A percentile compares a stretch with the other conserved stretches of the same genome.
phyloP scores from a whole-genome alignment of 2,888 invertebrate genomes.

The Mythimna ferrago region DNA sequence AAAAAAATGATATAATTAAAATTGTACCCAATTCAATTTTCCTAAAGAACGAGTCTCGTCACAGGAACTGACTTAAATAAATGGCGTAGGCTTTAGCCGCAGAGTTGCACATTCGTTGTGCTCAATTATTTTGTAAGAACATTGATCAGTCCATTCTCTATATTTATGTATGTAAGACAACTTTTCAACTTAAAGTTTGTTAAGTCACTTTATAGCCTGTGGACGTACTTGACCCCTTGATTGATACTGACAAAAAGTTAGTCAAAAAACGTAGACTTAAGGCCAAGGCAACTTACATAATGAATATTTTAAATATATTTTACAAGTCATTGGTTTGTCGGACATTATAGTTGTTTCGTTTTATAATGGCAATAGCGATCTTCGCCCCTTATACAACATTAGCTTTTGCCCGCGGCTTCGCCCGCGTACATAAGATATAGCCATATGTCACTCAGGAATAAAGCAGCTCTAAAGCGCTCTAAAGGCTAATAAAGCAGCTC shows the following conservation, averaged over 20 bases:
- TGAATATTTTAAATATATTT: slow-evolving; percentile 6
- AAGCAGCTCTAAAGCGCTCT: no score
- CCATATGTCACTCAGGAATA: no score
- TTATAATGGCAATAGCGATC: background rate
- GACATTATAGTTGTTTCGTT: background rate
- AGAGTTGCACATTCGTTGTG: background rate
- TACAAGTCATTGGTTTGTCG: slow-evolving; percentile 17
- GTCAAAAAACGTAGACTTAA: slow-evolving; percentile 39
- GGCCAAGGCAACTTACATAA: slow-evolving; percentile 28
- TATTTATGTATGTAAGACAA: background rate
- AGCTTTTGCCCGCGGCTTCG: no score
- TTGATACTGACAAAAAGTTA: slow-evolving; percentile 46
- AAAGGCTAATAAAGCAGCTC: no score
- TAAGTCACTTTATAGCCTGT: slow-evolving; percentile 10
- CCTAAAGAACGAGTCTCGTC: no score
- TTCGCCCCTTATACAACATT: background rate
- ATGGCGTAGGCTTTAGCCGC: no score
- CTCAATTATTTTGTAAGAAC: background rate
- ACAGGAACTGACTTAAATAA: no score
- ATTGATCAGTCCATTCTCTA: background rate
- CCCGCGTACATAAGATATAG: no score
- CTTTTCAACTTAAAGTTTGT: slow-evolving; percentile 29
- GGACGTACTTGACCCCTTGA: slow-evolving; percentile 47
- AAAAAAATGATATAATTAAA: no score
- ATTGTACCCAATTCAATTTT: no score